Evolutionary conservation across 2,797 vertebrate species (phyloP).

Genomic region (Jordanella pulchra): DNA sequence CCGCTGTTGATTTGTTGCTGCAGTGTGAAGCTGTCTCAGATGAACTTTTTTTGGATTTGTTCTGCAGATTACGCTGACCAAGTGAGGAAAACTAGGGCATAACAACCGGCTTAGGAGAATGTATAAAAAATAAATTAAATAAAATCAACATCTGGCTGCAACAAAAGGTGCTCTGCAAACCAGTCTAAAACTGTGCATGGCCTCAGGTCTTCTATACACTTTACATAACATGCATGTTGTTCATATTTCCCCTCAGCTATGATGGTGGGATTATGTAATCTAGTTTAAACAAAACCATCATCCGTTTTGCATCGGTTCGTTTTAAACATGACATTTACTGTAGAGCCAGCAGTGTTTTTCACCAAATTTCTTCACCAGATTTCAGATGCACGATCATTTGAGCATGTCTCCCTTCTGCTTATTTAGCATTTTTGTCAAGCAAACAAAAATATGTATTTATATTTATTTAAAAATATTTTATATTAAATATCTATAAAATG

Average conservation of each 20-base stretch:
- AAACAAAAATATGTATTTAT: too few species aligned
- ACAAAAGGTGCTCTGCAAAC: slow-evolving; percentile 57
- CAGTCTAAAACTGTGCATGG: slow-evolving; percentile 27
- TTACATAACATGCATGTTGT: slow-evolving; percentile 69
- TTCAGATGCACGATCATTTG: not conserved
- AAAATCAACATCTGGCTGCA: slow-evolving; percentile 65
- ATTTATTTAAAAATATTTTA: too few species aligned
- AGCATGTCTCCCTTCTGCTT: not conserved
- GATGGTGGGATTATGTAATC: slow-evolving; percentile 33
- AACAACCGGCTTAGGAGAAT: slow-evolving; percentile 30
- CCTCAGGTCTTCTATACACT: slow-evolving; percentile 61
- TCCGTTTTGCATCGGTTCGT: slow-evolving; percentile 6
- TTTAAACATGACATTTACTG: slow-evolving; percentile 47
- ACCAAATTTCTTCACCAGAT: too few species aligned
- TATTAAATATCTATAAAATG: too few species aligned
- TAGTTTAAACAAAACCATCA: slow-evolving; percentile 34
- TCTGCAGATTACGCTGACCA: slow-evolving; percentile 34
- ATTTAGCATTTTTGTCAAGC: too few species aligned
- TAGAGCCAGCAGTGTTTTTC: slow-evolving; percentile 35
- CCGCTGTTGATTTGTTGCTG: slow-evolving; percentile 52
- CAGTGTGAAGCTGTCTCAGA: slow-evolving; percentile 33
- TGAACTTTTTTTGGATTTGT: slow-evolving; percentile 38
- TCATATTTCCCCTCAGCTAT: slow-evolving; percentile 42
- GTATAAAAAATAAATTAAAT: slow-evolving; percentile 15
- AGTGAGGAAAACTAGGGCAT: slow-evolving; percentile 55